Base-by-base conservation (phyloP, 2,888 invertebrate genomes). In the Plagodis dolabraria region DNA sequence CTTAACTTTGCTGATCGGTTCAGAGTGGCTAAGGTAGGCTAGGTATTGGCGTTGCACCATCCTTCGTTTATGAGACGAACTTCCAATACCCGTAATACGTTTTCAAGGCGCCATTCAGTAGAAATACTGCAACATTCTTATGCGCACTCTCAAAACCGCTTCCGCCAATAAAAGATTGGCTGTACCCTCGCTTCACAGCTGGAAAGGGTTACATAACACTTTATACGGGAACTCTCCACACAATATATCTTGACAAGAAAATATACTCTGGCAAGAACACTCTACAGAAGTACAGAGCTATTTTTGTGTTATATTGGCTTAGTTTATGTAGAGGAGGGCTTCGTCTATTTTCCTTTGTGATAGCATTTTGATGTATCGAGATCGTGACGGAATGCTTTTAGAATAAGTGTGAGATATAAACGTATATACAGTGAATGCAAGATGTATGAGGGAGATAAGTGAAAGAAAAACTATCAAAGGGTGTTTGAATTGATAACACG, bases 271-370 rank as follows among this genome's bases (percentile, higher is more conserved):
- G 40, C 47, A 42, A 56, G 56, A 56, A 61, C 56, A 53, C 60
- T 60, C 60, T 52, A 50, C 49, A 61, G 53, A 53, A 59, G 59
- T 56, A 63, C 56, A 53, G 50, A 50, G 59, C 63, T 51, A 60
- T 53, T 61, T 60, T 60, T 55, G 53, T 60, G 52, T 42, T 51
- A 53, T 62, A 68, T 68, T 67, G 61, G 54, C 66, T 65, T 67
- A 58, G 67, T 66, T 66, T 63, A 60, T 62, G 54, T 57, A 57
- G 55, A 56, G 55, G 55, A 64, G 57, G 57, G 51, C 54, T 53
- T 62, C 61, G 53, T 67, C 62, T 68, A 63, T 69, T 67, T 61
- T 60, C 63, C 65, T 58, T 63, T 68, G 60, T 64, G 65, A 69
- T 67, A 63, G 64, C 63, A 48, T 67, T 67, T 63, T 63, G 63